phyloP scores from a whole-genome alignment of 2,797 vertebrate genomes.

The Lagocephalus sceleratus region DNA sequence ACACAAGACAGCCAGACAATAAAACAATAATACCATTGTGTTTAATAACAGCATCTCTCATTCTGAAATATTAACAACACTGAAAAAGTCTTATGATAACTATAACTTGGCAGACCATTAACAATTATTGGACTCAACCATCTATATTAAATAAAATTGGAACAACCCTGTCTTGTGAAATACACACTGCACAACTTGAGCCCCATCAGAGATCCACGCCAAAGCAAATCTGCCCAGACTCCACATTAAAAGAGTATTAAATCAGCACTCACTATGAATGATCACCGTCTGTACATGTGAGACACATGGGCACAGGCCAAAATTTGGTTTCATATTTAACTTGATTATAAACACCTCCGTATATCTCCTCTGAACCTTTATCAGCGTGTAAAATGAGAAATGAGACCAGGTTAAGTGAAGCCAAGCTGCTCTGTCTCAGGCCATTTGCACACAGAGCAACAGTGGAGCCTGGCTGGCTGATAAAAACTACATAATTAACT shows the following conservation, averaged over 20 bases:
- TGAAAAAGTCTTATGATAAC: too few species aligned
- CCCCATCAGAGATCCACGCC: not conserved
- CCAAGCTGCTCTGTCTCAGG: conserved; percentile 15
- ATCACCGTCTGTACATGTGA: conserved; percentile 29
- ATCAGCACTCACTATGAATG: conserved; percentile 25
- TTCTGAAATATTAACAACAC: too few species aligned
- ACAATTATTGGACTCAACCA: too few species aligned
- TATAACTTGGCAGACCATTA: not conserved
- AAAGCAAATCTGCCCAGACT: too few species aligned
- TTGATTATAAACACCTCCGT: conserved; percentile 27
- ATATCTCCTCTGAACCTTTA: conserved; percentile 17
- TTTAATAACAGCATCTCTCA: too few species aligned
- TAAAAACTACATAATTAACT: conserved; percentile 7
- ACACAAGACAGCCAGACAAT: too few species aligned
- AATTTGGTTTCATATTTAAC: conserved; percentile 31
- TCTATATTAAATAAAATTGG: too few species aligned
- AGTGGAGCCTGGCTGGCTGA: not conserved
- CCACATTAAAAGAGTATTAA: not conserved
- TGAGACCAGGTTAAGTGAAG: conserved; percentile 16
- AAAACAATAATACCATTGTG: too few species aligned
- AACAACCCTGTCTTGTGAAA: not conserved
- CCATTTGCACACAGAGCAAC: not conserved
- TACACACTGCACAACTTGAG: not conserved
- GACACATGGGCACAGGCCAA: conserved; percentile 20
- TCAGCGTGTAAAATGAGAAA: conserved; percentile 19